Conservation (phyloP, 1,140 invertebrate genomes). For the Drosophila virilis region DNA sequence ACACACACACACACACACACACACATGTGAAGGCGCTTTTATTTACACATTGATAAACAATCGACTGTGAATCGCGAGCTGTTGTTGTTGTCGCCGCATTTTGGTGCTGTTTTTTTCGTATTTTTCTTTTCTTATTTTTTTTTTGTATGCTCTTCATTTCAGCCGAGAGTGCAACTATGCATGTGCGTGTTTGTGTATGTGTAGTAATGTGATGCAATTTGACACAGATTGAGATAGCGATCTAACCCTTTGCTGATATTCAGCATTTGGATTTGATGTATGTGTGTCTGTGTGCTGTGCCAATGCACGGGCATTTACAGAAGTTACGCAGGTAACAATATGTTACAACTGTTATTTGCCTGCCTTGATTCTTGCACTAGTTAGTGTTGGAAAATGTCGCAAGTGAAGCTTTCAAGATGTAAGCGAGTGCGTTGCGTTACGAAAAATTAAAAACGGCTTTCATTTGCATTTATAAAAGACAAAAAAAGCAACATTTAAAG, state of each 20-base stretch:
- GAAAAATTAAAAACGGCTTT: too few relatives aligned
- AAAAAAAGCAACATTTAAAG: too few relatives aligned
- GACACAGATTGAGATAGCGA: conserved; percentile 49
- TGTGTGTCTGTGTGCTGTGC: neutral
- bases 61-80: conserved; percentile 60
- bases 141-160: conserved; percentile 21
- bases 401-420: too few relatives aligned
- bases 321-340: too few relatives aligned
- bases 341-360: too few relatives aligned
- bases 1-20: conserved; percentile 33
- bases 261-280: conserved; percentile 2
- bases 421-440: too few relatives aligned
- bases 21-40: conserved; percentile 27
- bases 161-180: conserved; percentile 16
- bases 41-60: conserved; percentile 82
- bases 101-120: conserved; percentile 31
- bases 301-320: neutral
- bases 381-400: too few relatives aligned
- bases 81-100: conserved; percentile 16
- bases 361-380: too few relatives aligned
- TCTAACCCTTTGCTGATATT: conserved; percentile 37
- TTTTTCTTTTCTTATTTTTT: conserved; percentile 14
- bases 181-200: conserved; percentile 15
- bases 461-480: too few relatives aligned
- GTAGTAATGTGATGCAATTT: conserved; percentile 43